Base-by-base conservation (phyloP, 2,113 vertebrate species). In the Eretmochelys imbricata region DNA sequence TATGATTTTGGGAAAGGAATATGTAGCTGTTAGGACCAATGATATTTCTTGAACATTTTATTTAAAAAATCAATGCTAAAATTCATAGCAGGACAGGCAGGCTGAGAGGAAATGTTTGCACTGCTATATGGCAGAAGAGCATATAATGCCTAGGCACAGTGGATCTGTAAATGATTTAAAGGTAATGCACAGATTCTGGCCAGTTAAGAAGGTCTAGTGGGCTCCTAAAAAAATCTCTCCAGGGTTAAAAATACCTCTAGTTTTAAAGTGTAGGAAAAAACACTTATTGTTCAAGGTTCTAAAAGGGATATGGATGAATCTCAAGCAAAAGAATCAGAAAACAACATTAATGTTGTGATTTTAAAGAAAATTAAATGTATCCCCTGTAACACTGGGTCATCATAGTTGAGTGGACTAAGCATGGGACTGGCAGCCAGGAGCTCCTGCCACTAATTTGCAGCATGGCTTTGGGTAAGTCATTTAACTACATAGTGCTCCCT, bases 201-300 rank as follows among this genome's bases (percentile, higher is more conserved):
- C 83, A 76, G 5, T 27, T 24, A 62, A 38, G 29, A 25, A 72
- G 57, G 35, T 22, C 75, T 78, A 78, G 42, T 78, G 42, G 75
- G 42, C 88, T 89, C 65, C n/a, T 75, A 81, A 94, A 54, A 82
- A 22, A 24, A 72, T 19, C 19, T 65, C 49, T 91, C 29, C 25
- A 82, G 57, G 80, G 93, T 46, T 75, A 49, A 22, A 24, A 78
- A 22, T 69, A 79, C 17, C 84, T 87, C 48, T 49, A 59, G 50
- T 90, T 82, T n/a, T 31, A 80, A 97, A 90, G 5, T 80, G 16
- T 55, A 94, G 82, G 25, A 78, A 90, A 89, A n/a, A 75, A 50
- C 89, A 9, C 19, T 90, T 80, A 87, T 24, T 91, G 50, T 84
- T 76, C n/a, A 27, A 31, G 5, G 3, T 48, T 42, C 12, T 10